Evolutionary conservation across 2,113 vertebrate species (phyloP).

Genomic region (Brachyhypopomus occidentalis): DNA sequence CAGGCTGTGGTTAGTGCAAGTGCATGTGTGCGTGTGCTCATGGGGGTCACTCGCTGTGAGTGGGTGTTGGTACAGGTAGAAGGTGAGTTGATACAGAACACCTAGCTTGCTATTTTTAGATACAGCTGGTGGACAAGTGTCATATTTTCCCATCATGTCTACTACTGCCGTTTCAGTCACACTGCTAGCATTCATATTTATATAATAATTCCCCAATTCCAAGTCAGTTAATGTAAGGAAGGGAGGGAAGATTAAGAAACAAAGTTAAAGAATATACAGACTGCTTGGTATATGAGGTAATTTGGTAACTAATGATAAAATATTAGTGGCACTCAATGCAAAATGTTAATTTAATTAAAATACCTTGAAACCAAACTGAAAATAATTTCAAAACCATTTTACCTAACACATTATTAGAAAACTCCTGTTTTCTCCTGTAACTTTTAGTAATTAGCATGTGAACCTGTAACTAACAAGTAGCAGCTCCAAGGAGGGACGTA

Average conservation of each 20-base stretch:
- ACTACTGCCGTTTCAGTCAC: conserved; percentile 6
- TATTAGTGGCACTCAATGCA: too few relatives aligned
- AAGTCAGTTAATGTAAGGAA: too few relatives aligned
- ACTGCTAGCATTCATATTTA: conserved; percentile 18
- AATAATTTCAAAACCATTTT: too few relatives aligned
- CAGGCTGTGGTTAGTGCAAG: neutral
- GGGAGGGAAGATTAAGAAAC: too few relatives aligned
- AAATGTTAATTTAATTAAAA: too few relatives aligned
- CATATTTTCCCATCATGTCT: conserved; percentile 29
- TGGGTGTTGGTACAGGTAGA: conserved; percentile 34
- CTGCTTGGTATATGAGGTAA: too few relatives aligned
- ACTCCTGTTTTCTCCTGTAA: too few relatives aligned
- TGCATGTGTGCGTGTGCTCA: neutral
- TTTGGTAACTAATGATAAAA: too few relatives aligned
- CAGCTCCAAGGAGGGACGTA: neutral
- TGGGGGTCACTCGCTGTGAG: conserved; percentile 19
- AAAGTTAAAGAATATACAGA: too few relatives aligned
- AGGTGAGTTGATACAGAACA: conserved; percentile 27
- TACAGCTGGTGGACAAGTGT: conserved; percentile 27
- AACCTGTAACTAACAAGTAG: neutral
- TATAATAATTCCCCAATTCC: neutral
- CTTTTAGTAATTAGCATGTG: neutral
- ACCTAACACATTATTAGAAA: too few relatives aligned
- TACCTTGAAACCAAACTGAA: too few relatives aligned
- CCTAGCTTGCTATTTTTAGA: conserved; percentile 45